A percentile compares a stretch with the other conserved stretches of the same genome.
Evolutionary conservation across 2,113 vertebrate genomes (phyloP).

Genomic region (Muscicapa adusta): DNA sequence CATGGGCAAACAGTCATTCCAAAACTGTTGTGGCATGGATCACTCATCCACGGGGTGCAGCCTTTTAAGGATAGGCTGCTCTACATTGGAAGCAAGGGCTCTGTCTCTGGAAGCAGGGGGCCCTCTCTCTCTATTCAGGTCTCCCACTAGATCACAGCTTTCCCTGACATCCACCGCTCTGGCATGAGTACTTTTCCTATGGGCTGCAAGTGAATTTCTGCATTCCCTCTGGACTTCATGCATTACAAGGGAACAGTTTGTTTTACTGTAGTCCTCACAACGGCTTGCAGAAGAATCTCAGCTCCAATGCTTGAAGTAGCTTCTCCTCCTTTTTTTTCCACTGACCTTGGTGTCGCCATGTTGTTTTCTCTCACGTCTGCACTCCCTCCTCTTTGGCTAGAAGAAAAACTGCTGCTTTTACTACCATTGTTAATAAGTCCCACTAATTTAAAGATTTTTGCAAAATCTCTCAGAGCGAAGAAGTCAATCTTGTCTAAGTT

Average conservation of each 20-base stretch:
- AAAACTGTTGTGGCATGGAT: not conserved
- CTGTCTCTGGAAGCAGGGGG: not conserved
- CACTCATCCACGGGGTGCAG: not conserved
- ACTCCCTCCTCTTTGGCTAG: not conserved
- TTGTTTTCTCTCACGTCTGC: not conserved
- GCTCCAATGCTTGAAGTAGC: not conserved
- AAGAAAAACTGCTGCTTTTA: not conserved
- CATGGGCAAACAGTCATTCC: not conserved
- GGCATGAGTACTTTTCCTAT: not conserved
- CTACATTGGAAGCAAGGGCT: too few relatives aligned
- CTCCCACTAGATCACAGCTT: not conserved
- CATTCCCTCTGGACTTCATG: not conserved
- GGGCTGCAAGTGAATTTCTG: fast-evolving
- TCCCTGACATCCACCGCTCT: not conserved
- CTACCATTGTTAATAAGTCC: not conserved
- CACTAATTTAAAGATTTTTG: not conserved
- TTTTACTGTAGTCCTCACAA: not conserved
- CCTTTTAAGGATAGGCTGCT: not conserved
- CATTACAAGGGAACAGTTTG: not conserved
- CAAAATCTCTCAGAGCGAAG: fast-evolving
- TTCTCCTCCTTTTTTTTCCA: not conserved
- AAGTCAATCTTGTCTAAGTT: not conserved
- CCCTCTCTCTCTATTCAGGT: not conserved
- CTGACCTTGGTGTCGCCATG: fast-evolving
- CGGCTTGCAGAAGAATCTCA: not conserved